Evolutionary conservation across 2,113 vertebrate genomes (phyloP).

Genomic region (Phalacrocorax pelagicus): DNA sequence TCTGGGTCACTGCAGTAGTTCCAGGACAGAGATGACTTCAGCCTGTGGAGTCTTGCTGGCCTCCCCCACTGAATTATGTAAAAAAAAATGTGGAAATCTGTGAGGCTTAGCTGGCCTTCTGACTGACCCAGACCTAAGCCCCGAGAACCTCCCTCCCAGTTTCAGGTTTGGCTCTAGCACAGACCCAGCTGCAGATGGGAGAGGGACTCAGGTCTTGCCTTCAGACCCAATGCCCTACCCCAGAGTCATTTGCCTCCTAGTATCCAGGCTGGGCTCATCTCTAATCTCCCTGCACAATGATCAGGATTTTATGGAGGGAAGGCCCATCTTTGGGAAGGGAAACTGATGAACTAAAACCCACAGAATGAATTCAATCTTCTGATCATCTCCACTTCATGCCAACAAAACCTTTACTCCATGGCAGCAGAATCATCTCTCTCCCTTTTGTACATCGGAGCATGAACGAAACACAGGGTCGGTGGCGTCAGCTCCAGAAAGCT

Average conservation of each 20-base stretch:
- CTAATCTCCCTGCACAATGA: background rate
- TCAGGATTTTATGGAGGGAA: background rate
- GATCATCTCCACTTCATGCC: background rate
- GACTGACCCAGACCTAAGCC: background rate
- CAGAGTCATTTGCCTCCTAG: background rate
- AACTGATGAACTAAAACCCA: background rate
- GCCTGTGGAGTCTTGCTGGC: background rate
- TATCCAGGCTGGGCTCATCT: background rate
- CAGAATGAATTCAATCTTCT: background rate
- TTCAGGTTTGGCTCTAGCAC: background rate
- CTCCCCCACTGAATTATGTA: fast-evolving
- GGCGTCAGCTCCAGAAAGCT: background rate
- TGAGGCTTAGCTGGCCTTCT: background rate
- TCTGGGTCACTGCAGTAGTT: background rate
- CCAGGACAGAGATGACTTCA: background rate
- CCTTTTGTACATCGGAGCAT: background rate
- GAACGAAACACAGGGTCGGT: fast-evolving
- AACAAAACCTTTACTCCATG: background rate
- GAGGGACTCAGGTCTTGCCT: background rate
- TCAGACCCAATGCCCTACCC: background rate
- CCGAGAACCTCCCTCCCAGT: background rate
- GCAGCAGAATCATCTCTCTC: background rate
- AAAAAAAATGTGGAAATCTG: background rate
- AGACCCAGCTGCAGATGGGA: background rate
- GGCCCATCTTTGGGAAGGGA: background rate